Conservation (phyloP, 1,140 invertebrate genomes). For the Dendrolimus punctatus region DNA sequence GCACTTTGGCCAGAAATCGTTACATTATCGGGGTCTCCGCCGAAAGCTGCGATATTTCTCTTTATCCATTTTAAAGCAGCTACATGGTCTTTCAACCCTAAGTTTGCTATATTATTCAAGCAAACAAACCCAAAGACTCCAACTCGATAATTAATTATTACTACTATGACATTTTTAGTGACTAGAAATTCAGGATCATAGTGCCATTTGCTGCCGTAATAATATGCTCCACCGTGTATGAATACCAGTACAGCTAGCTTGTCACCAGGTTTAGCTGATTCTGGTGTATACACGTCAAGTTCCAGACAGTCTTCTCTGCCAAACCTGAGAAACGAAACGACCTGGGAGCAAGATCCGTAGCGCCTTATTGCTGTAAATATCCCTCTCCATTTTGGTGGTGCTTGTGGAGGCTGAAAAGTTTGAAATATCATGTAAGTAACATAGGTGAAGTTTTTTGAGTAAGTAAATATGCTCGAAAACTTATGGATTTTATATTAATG, state of each 20-base stretch:
- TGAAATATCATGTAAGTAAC: background rate
- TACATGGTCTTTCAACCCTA: constrained; percentile 54
- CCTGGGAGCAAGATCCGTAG: constrained; percentile 41
- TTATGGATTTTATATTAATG: too few species aligned
- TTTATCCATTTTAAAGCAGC: constrained; percentile 55
- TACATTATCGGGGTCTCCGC: constrained; percentile 65
- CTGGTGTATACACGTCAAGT: constrained; percentile 44
- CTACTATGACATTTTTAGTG: constrained; percentile 34
- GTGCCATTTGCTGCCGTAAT: constrained; percentile 64
- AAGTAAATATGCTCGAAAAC: background rate
- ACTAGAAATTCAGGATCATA: constrained; percentile 65
- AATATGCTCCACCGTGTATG: constrained; percentile 74
- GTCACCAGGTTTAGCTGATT: constrained; percentile 3
- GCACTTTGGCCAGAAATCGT: constrained; percentile 69
- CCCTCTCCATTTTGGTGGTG: constrained; percentile 36
- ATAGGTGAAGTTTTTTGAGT: background rate
- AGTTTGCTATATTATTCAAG: constrained; percentile 38
- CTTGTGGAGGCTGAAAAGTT: constrained; percentile 36
- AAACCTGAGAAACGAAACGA: constrained; percentile 20
- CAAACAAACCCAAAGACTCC: constrained; percentile 44
- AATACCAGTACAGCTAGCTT: constrained; percentile 74
- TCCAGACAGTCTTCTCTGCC: constrained; percentile 47
- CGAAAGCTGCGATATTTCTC: constrained; percentile 60
- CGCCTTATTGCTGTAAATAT: constrained; percentile 32
- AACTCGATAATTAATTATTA: constrained; percentile 40